Evolutionary conservation across 2,113 vertebrate genomes (phyloP).

Genomic region (Ciconia stormi): DNA sequence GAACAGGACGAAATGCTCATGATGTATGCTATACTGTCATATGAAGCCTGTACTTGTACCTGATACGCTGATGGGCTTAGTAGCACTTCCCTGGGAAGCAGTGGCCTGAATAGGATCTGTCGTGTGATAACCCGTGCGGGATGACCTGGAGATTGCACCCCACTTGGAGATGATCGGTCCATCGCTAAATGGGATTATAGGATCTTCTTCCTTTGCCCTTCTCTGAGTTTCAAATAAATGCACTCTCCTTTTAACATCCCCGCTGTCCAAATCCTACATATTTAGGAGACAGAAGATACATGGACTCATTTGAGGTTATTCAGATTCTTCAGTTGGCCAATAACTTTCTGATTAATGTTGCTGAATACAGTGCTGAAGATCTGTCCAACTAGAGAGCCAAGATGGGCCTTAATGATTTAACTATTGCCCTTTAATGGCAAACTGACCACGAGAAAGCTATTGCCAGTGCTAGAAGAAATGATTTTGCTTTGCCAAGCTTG

Average conservation of each 20-base stretch:
- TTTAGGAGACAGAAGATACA: background rate
- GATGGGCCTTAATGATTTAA: background rate
- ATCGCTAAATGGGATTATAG: constrained; percentile 95
- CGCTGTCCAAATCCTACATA: constrained; percentile 82
- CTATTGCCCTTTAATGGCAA: background rate
- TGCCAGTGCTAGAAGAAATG: background rate
- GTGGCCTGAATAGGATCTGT: constrained; percentile 94
- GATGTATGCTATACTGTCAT: background rate
- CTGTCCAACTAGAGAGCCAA: background rate
- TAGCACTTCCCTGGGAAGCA: constrained; percentile 89
- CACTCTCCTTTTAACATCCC: constrained; percentile 84
- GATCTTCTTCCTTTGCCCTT: constrained; percentile 91
- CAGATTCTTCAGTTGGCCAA: background rate
- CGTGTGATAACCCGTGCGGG: constrained; percentile 92
- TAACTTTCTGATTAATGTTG: background rate
- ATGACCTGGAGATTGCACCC: constrained; percentile 94
- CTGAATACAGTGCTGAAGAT: background rate
- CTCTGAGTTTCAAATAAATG: constrained; percentile 88
- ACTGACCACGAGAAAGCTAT: background rate
- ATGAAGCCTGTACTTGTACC: constrained; percentile 66
- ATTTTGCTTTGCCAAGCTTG: background rate
- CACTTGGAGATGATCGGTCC: constrained; percentile 98
- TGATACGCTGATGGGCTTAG: constrained; percentile 92
- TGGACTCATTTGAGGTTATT: background rate
- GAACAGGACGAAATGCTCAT: background rate